These are phyloP conservation scores for Ectobius pallidus DNA, from an alignment of 2,888 invertebrate genomes.

Conservation along the genomic window DNA sequence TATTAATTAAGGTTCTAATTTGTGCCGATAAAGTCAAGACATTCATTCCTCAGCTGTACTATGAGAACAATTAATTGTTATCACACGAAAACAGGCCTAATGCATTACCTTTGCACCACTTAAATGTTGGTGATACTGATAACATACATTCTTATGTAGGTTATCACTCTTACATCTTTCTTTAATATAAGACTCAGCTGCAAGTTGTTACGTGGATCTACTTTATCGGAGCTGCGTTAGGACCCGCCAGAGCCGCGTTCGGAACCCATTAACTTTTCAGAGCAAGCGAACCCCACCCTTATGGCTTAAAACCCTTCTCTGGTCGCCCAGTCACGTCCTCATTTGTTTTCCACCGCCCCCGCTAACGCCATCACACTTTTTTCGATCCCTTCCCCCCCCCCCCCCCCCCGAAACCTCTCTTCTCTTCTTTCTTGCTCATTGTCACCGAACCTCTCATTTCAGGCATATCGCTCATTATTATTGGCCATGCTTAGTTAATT, in stretches of 20 bases:
- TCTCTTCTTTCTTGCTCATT: conserved; percentile 12
- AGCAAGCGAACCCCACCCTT: conserved; percentile 17
- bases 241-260: conserved; percentile 17
- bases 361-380: conserved; percentile 17
- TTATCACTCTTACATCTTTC: no score
- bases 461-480: conserved; percentile 24
- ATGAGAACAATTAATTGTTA: no score
- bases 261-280: conserved; percentile 19
- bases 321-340: conserved; percentile 35
- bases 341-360: conserved; percentile 35
- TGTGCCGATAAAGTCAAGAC: no score
- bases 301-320: conserved; percentile 36
- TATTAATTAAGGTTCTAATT: no score
- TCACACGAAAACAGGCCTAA: no score
- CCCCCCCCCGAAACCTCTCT: background rate
- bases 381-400: background rate
- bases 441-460: background rate
- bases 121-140: no score
- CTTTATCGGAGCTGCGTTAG: background rate
- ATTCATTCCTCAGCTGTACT: no score
- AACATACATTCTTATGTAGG: no score
- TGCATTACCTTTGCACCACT: no score
- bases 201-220: background rate
- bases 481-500: conserved; percentile 19
- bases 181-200: no score